Evolutionary conservation across 2,797 vertebrate species (phyloP), one percentile per base, ranked within the genome.

Genomic region (Aulostomus chinensis): DNA sequence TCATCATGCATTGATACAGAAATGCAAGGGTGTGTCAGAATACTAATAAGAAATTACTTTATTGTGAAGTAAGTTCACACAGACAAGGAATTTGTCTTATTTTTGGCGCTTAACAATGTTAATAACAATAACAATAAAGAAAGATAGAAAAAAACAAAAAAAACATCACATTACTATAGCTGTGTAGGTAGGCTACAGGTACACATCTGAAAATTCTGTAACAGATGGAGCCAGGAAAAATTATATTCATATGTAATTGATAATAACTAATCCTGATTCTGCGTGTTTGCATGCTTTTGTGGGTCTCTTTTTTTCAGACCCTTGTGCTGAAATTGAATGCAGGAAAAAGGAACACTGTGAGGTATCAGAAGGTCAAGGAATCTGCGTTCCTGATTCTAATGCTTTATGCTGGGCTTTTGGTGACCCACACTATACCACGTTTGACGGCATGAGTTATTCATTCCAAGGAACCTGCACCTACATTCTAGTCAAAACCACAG

Each of bases 391-490:
- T 18, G 35, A 45, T 5, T 54, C 34, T 3, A 55, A 6, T 2
- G 67, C 55, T 9, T 8, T n/a, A 0, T 70, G 67, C 13, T 55
- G 49, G 49, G 16, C 8, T 11, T 28, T 13, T 2, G 67, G 67
- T 1, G 67, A 70, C 47, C 67, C 67, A 10, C 67, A 70, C 25
- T 64, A 46, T 39, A 28, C 0, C 10, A 50, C 59, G 0, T 53
- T 64, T 34, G 67, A 70, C 2, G 35, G 16, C 2, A 18, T 1
- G 13, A 14, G 1, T 2, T 69, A 32, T 15, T 46, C 67, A 0
- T 64, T 70, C 30, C 67, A 70, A 16, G 67, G 67, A 58, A 70
- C 67, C 39, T 70, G 67, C 49, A 46, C 24, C 16, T 70, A 70
- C 9, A 5, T 70, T 12, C 59, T 70, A 0, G 25, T 70, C 25